A percentile compares a stretch with the other conserved stretches of the same genome.
These are phyloP conservation scores for Natrix natrix DNA, from an alignment of 2,797 vertebrate species.

Conservation along the genomic window DNA sequence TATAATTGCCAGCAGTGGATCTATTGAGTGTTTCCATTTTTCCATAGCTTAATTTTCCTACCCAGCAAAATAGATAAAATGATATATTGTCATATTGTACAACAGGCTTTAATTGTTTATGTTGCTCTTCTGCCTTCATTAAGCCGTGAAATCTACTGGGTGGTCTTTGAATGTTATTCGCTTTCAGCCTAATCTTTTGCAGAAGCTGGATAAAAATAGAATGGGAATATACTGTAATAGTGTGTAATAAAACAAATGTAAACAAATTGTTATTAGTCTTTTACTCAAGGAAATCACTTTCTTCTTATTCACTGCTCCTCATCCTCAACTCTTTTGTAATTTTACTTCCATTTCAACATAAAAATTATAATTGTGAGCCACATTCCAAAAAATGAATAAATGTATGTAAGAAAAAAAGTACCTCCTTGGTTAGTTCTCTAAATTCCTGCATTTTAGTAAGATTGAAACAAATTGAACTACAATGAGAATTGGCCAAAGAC, in stretches of 20 bases:
- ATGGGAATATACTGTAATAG: not conserved
- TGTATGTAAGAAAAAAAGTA: not conserved
- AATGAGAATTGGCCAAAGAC: not conserved
- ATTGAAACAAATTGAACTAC: not conserved
- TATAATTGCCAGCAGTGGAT: not conserved
- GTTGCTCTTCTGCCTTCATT: not conserved
- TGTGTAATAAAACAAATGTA: not conserved
- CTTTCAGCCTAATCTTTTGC: not conserved
- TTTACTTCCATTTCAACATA: conserved; percentile 32
- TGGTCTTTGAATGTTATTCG: not conserved
- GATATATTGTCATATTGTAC: not conserved
- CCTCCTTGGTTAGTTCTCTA: not conserved
- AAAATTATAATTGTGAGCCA: not conserved
- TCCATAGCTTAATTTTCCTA: not conserved
- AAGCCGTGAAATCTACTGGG: not conserved
- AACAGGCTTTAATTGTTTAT: not conserved
- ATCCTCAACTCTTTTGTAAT: not conserved
- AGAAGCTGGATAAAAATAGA: not conserved
- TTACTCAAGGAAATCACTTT: not conserved
- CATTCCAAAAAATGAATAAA: not conserved
- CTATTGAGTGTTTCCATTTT: not conserved
- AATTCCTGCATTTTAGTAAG: not conserved
- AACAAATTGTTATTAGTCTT: not conserved
- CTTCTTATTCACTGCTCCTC: not conserved
- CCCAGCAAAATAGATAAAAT: not conserved